Base-by-base conservation (phyloP, 2,888 invertebrate species). In the Athalia cordata region DNA sequence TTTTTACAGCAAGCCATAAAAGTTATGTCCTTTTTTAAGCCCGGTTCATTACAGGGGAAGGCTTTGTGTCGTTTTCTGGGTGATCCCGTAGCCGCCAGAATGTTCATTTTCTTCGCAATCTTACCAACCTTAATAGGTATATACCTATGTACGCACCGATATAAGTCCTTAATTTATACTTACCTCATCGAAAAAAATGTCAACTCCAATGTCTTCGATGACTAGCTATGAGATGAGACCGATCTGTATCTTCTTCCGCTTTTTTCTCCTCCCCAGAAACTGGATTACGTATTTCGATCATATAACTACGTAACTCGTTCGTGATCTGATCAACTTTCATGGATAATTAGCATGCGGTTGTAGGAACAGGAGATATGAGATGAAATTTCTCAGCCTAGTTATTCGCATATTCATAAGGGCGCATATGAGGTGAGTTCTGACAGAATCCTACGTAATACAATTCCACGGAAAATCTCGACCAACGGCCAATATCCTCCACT, bases 401-500 rank as follows among this genome's bases (percentile, higher is more conserved):
- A 11, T 61, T 13, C 15, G 61, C 29, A 61, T 64, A 64, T 64
- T 64, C 45, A 64, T 6, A 64, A 64, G 64, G 64, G 64, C 5
- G 64, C 64, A 43, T n/a, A 7, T 13, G n/a, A 65, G 65, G 43
- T 65, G 65, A 65, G 43, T n/a, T n/a, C 65, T 50, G 52, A 47
- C 50, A 64, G 1, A 47, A 47, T 45, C 65, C 1, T 65, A 47
- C 29, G 3, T 29, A 7, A 5, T 59, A 64, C 43, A 43, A 64
- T 50, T 43, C n/a, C 29, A 62, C 61, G 75, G 62, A 75, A 64
- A 75, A 75, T 75, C 29, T 29, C 61, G 50, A 62, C 75, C 75
- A 75, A 61, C 62, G 64, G 75, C 75, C 75, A 75, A 75, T 75
- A 75, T 75, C 75, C 62, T 75, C n/a, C 29, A 43, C 75, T 64